Percentiles rank a stretch among this genome's conserved stretches.
phyloP scores from a whole-genome alignment of 2,888 invertebrate species.

The Plebejus anna region DNA sequence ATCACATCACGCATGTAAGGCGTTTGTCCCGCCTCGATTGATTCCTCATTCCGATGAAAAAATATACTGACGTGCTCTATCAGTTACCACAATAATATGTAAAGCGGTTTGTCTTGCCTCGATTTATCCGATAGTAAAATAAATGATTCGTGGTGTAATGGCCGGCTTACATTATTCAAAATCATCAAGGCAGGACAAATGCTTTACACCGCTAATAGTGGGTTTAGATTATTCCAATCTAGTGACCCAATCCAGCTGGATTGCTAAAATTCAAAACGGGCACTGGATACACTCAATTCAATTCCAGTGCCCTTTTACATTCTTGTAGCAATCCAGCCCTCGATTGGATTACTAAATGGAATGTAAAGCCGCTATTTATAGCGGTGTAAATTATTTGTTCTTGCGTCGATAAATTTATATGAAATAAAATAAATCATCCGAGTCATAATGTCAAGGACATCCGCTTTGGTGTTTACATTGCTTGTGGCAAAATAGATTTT shows the following conservation, averaged over 20 bases:
- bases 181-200: no score
- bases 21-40: neutral
- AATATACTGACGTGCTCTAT: neutral
- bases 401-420: neutral
- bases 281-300: no score
- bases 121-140: neutral
- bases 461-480: neutral
- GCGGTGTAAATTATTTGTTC: neutral
- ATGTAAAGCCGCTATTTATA: no score
- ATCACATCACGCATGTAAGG: neutral
- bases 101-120: neutral
- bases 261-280: no score
- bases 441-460: slow-evolving; percentile 10
- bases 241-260: no score
- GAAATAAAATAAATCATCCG: neutral
- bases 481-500: neutral
- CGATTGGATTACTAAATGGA: no score
- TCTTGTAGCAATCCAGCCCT: no score
- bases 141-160: neutral
- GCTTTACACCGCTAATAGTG: no score
- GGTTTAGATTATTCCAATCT: no score
- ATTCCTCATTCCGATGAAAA: neutral
- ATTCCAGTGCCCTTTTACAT: no score
- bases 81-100: neutral
- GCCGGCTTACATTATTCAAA: no score